A percentile compares a stretch with the other conserved stretches of the same genome.
Conservation (phyloP, 2,797 vertebrate species). For the Sebastes ruberrimus region DNA sequence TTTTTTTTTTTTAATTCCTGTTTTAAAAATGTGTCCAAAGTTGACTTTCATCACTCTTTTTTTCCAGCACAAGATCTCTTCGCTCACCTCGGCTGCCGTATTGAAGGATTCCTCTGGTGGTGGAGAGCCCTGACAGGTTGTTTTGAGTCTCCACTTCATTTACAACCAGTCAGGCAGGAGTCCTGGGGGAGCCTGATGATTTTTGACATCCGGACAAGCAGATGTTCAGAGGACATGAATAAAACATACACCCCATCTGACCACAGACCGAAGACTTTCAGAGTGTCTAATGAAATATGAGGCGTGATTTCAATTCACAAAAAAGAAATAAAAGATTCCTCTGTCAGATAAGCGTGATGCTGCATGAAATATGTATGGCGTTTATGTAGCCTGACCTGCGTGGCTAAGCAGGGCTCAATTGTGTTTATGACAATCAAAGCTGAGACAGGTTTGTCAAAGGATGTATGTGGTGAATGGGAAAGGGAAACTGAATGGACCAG, state of each 20-base stretch:
- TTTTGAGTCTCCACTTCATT: constrained; percentile 76
- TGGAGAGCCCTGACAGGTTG: constrained; percentile 71
- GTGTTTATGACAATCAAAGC: constrained; percentile 71
- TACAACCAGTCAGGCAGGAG: constrained; percentile 72
- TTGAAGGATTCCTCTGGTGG: constrained; percentile 56
- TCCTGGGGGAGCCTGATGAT: constrained; percentile 72
- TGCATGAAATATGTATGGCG: constrained; percentile 79
- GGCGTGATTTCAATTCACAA: constrained; percentile 69
- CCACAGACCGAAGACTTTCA: constrained; percentile 56
- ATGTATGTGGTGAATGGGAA: constrained; percentile 43
- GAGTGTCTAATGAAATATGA: constrained; percentile 77
- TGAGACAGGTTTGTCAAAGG: constrained; percentile 65
- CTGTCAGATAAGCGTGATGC: constrained; percentile 72
- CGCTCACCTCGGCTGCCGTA: constrained; percentile 49
- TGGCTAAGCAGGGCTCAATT: constrained; percentile 57
- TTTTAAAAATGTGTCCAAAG: constrained; percentile 13
- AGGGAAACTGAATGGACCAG: constrained; percentile 55
- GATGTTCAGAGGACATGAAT: constrained; percentile 81
- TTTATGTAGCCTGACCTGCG: constrained; percentile 67
- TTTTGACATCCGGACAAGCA: constrained; percentile 80
- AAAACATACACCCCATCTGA: constrained; percentile 78
- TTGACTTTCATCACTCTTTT: constrained; percentile 50
- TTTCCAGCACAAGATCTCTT: constrained; percentile 30
- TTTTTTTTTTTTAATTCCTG: neutral
- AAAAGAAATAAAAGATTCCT: constrained; percentile 26